Conservation (phyloP, 2,797 vertebrate species). For the Eleutherodactylus coqui region DNA sequence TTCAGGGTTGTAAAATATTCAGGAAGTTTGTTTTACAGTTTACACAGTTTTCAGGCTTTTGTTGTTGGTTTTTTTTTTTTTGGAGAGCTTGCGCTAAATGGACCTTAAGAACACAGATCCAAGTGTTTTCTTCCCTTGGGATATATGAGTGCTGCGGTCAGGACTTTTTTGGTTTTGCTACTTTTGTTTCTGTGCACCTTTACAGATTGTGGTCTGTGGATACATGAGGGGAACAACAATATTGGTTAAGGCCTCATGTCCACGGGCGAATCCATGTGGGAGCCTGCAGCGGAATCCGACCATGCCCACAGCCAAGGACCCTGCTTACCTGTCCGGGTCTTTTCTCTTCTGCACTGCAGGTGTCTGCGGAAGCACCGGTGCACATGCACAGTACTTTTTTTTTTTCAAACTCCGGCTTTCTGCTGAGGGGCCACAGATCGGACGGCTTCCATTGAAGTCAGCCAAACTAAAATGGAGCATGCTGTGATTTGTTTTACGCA, state of each 20-base stretch:
- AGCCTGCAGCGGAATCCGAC: too few relatives aligned
- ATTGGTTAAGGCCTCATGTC: conserved; percentile 35
- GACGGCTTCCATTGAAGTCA: too few relatives aligned
- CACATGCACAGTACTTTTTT: too few relatives aligned
- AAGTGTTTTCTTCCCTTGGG: background rate
- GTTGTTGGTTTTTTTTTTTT: background rate
- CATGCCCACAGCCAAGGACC: too few relatives aligned
- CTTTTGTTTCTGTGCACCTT: background rate
- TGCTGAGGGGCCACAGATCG: too few relatives aligned
- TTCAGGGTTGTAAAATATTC: background rate
- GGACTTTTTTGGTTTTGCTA: background rate
- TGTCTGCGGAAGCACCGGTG: too few relatives aligned
- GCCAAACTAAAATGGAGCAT: too few relatives aligned
- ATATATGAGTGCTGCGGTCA: background rate
- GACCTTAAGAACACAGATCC: background rate
- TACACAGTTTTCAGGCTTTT: background rate
- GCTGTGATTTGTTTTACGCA: too few relatives aligned
- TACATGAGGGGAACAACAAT: background rate
- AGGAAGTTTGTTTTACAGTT: background rate
- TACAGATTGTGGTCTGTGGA: background rate
- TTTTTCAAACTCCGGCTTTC: too few relatives aligned
- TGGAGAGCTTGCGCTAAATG: background rate
- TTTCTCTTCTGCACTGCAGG: too few relatives aligned
- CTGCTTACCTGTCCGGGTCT: too few relatives aligned
- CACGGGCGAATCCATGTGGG: too few relatives aligned